Evolutionary conservation across 1,140 invertebrate species (phyloP), one percentile per base, ranked within the genome.

Genomic region (Leptoteleia sp.): DNA sequence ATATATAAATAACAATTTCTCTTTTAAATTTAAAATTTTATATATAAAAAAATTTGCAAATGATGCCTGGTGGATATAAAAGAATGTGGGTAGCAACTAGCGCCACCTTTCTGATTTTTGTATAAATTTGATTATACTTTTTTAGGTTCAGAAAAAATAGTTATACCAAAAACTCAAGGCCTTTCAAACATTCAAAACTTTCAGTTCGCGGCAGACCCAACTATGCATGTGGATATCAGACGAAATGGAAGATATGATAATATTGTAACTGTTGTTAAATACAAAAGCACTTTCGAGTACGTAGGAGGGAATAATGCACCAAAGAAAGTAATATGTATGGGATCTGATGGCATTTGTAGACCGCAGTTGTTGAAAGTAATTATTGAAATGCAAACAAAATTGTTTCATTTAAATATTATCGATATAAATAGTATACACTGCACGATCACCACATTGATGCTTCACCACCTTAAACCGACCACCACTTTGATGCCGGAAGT

Each of bases 261-360:
- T 64, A 87, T 94, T 33, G 82, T 91, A 38, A 81, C 83, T 38
- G 88, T 94, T 43, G 64, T 81, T 0, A 87, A 87, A 17, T 93
- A 91, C 86, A 89, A 89, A n/a, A 85, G 90, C 0, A 89, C 84
- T 4, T 97, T 93, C 80, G 88, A 91, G 22, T 84, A 93, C 4
- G 95, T 96, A 15, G 96, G 96, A 6, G 97, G 97, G 4, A 91
- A 98, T 1, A 98, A 97, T 88, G 92, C 93, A 25, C 97, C 97
- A 0, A 98, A 98, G 85, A 95, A 95, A 82, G 92, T 98, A 31
- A 89, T 89, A 15, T 97, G 96, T 84, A 79, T 91, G 6, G 94
- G 96, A 42, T 95, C 95, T n/a, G 95, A 97, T 89, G 97, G 97
- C 1, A 88, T 91, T 19, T 83, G 83, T 19, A 91, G 94, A 52